Base-by-base conservation (phyloP, 2,888 invertebrate genomes). In the Campaea margaritaria region DNA sequence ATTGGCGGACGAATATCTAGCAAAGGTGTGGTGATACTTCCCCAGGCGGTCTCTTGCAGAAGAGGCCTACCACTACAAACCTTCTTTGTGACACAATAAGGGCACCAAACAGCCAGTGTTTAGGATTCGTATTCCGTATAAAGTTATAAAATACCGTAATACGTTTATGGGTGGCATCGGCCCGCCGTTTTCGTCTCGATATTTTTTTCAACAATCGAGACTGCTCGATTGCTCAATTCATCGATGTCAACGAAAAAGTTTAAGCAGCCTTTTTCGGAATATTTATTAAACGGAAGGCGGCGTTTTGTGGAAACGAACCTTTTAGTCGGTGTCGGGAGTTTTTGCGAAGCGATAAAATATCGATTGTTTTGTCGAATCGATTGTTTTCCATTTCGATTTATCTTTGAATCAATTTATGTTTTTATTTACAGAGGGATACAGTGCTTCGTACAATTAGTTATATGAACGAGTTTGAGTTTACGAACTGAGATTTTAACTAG, bases 281-380 rank as follows among this genome's bases (percentile, higher is more conserved):
- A 67, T 72, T 70, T 72, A 72, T 72, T 68, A 67, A 70, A 62
- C 67, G 63, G 62, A 64, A 58, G 65, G 71, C 68, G 68, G 68
- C 62, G 60, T 62, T 62, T 65, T 60, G 62, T 59, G 55, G 55
- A 58, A 67, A 59, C 61, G 50, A 46, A 47, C 60, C 56, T 61
- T 58, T 62, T 58, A 54, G 56, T 50, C 44, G 50, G 47, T 56
- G 57, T 58, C 42, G 53, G 15, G 21, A n/a, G 48, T 63, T 63
- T 65, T 54, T 49, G 45, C 54, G 15, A 31, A n/a, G n/a, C 45
- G 45, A 54, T 54, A 59, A 59, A 62, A 59, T 46, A 55, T 46
- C 62, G 46, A 67, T 61, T 63, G 61, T 64, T 60, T 62, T 55
- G 59, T 54, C 49, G 49, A 38, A 46, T 39, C 61, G 41, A 64